These are phyloP conservation scores for Amorpha juglandis DNA, from an alignment of 2,888 invertebrate species.

Conservation along the genomic window DNA sequence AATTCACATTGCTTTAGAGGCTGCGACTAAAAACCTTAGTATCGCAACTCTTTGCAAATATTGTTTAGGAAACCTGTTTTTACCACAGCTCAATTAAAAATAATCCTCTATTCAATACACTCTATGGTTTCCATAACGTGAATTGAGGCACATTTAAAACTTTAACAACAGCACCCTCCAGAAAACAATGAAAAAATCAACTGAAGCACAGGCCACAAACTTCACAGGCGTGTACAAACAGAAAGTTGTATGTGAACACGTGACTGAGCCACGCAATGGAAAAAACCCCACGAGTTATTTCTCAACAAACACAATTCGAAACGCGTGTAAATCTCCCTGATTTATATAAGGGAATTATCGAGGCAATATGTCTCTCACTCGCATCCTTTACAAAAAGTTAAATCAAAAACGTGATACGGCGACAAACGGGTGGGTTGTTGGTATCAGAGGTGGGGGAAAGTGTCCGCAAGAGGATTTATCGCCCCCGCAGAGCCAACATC, in stretches of 20 bases:
- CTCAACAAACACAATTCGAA: slow-evolving; percentile 36
- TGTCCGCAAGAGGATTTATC: slow-evolving; percentile 66
- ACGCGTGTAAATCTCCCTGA: slow-evolving; percentile 30
- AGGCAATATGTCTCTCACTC: slow-evolving; percentile 55
- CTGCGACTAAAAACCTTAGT: too few relatives aligned
- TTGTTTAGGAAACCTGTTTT: too few relatives aligned
- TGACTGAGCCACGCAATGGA: neutral
- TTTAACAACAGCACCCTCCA: neutral
- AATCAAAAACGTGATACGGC: slow-evolving; percentile 74
- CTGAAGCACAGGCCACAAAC: neutral
- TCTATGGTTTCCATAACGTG: too few relatives aligned
- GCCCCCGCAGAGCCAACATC: slow-evolving; percentile 51
- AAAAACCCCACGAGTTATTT: slow-evolving; percentile 36
- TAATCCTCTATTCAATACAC: too few relatives aligned
- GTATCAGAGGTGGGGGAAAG: slow-evolving; percentile 39
- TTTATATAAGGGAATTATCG: slow-evolving; percentile 49
- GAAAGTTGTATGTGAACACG: slow-evolving; percentile 1
- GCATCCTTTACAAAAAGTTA: slow-evolving; percentile 64
- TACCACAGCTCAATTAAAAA: too few relatives aligned
- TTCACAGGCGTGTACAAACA: slow-evolving; percentile 8
- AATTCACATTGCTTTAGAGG: too few relatives aligned
- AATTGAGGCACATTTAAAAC: too few relatives aligned
- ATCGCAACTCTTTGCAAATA: too few relatives aligned
- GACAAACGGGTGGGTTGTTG: slow-evolving; percentile 55
- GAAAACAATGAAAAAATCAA: slow-evolving; percentile 12